Base-by-base conservation (phyloP, 2,113 vertebrate genomes). In the Otocyon megalotis region DNA sequence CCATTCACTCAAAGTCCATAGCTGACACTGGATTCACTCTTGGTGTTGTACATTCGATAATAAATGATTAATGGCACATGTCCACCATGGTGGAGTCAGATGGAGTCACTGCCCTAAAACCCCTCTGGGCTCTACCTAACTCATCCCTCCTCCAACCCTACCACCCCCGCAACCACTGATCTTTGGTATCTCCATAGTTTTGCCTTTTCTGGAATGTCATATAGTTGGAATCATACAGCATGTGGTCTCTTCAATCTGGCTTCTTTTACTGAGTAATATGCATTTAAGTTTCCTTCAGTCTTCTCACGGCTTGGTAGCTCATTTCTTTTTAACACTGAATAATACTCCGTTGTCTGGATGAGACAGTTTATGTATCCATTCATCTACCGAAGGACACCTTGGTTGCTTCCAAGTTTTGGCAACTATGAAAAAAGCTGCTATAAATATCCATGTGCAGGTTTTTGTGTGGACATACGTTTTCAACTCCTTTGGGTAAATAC, bases 41-140 rank as follows among this genome's bases (percentile, higher is more conserved):
- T 1, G 50, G 30, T 37, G 81, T 16, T 30, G 30, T 26, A 9
- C 22, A 9, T 14, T n/a, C 15, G 5, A 6, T 3, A 43, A 71
- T 43, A 26, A 6, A 20, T 0, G 19, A 6, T 30, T 28, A 17
- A 35, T 0, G 14, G n/a, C 90, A 4, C 1, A 1, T 1, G 12
- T 32, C 26, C 7, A 16, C 30, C 3, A 30, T 0, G 0, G 2
- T 4, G 3, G 17, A 2, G 11, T 4, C 43, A 13, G 4, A 13
- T 0, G 0, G 12, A 20, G 3, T 7, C 56, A 26, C 56, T 0
- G 14, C 60, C 60, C 17, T 8, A 6, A 43, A 50, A 19, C 11
- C 8, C 4, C 35, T 10, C 54, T 32, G 53, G 3, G 35, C 9
- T 37, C n/a, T 0, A 4, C 37, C 30, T 26, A 8, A 8, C 0